Base-by-base conservation (phyloP, 2,797 vertebrate genomes). In the Tamandua tetradactyla region DNA sequence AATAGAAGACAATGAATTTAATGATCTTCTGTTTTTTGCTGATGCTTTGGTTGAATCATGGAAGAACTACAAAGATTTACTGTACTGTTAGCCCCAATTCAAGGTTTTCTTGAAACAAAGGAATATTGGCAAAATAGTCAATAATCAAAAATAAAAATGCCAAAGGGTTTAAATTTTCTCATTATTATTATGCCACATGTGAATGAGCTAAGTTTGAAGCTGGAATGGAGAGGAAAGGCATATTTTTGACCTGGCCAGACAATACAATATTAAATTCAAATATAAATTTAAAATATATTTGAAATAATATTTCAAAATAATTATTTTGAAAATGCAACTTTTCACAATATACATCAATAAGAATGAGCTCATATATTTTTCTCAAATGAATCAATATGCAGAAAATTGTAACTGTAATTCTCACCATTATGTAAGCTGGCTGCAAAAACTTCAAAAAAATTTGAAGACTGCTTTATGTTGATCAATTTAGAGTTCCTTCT, bases 311-410 rank as follows among this genome's bases (percentile, higher is more conserved):
- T n/a, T n/a, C n/a, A n/a, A n/a, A n/a, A n/a, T n/a, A n/a, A n/a
- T 81, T 80, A 66, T 94, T 81, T 91, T 87, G 68, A 64, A 91
- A 74, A 44, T 42, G 27, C 8, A 59, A 44, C 57, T 49, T 85
- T 91, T 90, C 30, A 61, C 81, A 75, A 81, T 59, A 75, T 40
- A 84, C 35, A 78, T 42, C 42, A 42, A 62, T 49, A 84, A 83
- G 59, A 42, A n/a, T n/a, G n/a, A n/a, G n/a, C n/a, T 69, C 42
- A 84, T 37, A 80, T 20, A 59, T 55, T 87, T 59, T 79, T 75
- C 78, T 47, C 52, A 61, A 76, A 68, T 61, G 22, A 35, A 75
- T 68, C 76, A 87, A 87, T 37, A 72, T 52, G 35, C 4, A 47
- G 20, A 59, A 78, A 27, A 79, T 62, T 94, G 71, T 78, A 89